Conservation (phyloP, 1,140 invertebrate species). For the Drusus annulatus region DNA sequence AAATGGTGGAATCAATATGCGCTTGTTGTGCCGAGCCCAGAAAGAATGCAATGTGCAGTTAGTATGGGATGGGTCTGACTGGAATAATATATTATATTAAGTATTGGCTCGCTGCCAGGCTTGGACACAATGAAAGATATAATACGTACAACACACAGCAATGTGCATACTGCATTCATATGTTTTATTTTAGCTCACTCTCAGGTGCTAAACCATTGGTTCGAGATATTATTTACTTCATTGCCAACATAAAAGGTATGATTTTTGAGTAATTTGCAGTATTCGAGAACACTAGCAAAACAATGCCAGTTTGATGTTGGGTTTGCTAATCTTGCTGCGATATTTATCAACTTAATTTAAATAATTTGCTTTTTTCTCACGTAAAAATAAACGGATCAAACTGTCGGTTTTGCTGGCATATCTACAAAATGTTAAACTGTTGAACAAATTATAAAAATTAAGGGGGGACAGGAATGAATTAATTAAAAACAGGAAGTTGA, state of each 20-base stretch:
- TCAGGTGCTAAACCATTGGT: not conserved
- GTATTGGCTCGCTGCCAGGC: constrained; percentile 44
- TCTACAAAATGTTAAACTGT: too few relatives aligned
- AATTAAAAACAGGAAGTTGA: not conserved
- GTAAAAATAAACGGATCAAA: too few relatives aligned
- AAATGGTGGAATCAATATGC: constrained; percentile 13
- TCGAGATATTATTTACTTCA: not conserved
- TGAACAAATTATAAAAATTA: not conserved
- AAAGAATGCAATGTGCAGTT: not conserved
- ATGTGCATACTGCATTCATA: constrained; percentile 43
- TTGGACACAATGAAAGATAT: constrained; percentile 48
- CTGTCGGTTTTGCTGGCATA: too few relatives aligned
- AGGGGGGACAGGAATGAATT: not conserved
- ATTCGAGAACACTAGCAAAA: too few relatives aligned
- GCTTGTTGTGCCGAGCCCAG: not conserved
- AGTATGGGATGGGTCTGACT: constrained; percentile 28
- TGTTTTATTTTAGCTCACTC: constrained; percentile 11
- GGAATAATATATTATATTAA: constrained; percentile 42
- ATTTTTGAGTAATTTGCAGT: too few relatives aligned
- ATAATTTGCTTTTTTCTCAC: too few relatives aligned
- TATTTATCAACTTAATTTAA: too few relatives aligned
- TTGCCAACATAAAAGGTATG: too few relatives aligned
- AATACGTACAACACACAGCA: constrained; percentile 46
- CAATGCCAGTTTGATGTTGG: too few relatives aligned
- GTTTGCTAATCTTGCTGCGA: too few relatives aligned